phyloP scores from a whole-genome alignment of 2,113 vertebrate species.

The Phainopepla nitens region DNA sequence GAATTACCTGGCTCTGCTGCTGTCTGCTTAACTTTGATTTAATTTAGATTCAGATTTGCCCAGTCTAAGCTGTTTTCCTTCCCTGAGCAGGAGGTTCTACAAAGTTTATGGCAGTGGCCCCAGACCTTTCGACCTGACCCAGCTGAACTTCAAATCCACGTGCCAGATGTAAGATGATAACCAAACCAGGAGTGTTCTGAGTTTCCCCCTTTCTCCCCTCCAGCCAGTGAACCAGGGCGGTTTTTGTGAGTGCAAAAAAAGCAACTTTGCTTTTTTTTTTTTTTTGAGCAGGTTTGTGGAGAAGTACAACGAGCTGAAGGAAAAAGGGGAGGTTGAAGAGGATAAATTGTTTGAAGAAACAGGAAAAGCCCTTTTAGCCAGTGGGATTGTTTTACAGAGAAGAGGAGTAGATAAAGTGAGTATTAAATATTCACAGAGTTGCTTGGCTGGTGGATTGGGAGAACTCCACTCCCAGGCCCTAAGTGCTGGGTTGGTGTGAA shows the following conservation, averaged over 20 bases:
- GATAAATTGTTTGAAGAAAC: slow-evolving; percentile 83
- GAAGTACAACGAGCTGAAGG: slow-evolving; percentile 80
- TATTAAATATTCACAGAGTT: not conserved
- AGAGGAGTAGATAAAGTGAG: slow-evolving; percentile 74
- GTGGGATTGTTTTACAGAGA: slow-evolving; percentile 79
- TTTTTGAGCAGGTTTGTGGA: slow-evolving; percentile 83
- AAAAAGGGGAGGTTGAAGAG: slow-evolving; percentile 71
- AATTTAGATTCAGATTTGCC: no score
- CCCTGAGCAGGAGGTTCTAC: slow-evolving; percentile 82
- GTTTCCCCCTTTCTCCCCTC: fast-evolving
- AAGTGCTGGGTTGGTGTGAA: not conserved
- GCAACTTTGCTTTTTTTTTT: not conserved
- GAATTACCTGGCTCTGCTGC: no score
- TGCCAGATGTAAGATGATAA: slow-evolving; percentile 79
- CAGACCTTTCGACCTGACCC: slow-evolving; percentile 76
- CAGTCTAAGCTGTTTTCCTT: no score
- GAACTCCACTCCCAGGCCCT: not conserved
- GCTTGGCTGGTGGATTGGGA: not conserved
- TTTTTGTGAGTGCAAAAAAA: not conserved
- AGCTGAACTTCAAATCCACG: slow-evolving; percentile 77
- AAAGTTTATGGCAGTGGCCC: slow-evolving; percentile 75
- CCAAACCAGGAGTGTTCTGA: not conserved
- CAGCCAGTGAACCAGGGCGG: fast-evolving
- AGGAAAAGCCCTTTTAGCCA: slow-evolving; percentile 80
- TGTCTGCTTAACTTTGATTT: no score